These are phyloP conservation scores for Gastrophryne carolinensis DNA, from an alignment of 2,797 vertebrate genomes.

Conservation along the genomic window DNA sequence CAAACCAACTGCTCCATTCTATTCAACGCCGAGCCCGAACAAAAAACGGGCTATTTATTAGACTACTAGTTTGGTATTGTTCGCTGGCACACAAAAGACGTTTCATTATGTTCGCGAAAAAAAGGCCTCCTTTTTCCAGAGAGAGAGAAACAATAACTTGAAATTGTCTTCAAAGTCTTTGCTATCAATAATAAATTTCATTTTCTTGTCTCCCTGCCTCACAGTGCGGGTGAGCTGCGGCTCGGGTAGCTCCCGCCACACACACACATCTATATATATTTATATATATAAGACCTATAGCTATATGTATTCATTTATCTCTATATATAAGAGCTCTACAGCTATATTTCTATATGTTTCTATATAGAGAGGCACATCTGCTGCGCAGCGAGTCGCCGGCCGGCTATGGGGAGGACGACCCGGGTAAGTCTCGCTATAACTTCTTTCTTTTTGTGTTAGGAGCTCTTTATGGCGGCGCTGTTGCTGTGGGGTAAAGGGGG, in stretches of 20 bases:
- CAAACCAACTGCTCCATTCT: slow-evolving; percentile 88
- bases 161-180: slow-evolving; percentile 94
- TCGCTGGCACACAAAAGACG: slow-evolving; percentile 91
- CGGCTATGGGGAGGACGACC: slow-evolving; percentile 71
- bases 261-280: background rate
- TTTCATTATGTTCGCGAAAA: slow-evolving; percentile 88
- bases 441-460: slow-evolving; percentile 50
- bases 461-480: background rate
- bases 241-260: slow-evolving; percentile 65
- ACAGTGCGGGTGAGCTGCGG: slow-evolving; percentile 77
- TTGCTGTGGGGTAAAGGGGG: slow-evolving; percentile 35
- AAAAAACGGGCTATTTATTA: slow-evolving; percentile 98
- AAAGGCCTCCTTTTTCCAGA: slow-evolving; percentile 71
- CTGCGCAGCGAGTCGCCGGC: slow-evolving; percentile 63
- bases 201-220: slow-evolving; percentile 85
- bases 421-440: slow-evolving; percentile 85
- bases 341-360: background rate
- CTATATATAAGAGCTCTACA: slow-evolving; percentile 9
- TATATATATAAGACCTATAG: slow-evolving; percentile 14
- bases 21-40: slow-evolving; percentile 88
- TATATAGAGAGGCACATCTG: background rate
- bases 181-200: slow-evolving; percentile 93
- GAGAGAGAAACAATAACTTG: slow-evolving; percentile 96
- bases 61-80: slow-evolving; percentile 98
- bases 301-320: background rate